A percentile compares a stretch with the other conserved stretches of the same genome.
phyloP scores from a whole-genome alignment of 2,888 invertebrate species.

The Heliconius sara region DNA sequence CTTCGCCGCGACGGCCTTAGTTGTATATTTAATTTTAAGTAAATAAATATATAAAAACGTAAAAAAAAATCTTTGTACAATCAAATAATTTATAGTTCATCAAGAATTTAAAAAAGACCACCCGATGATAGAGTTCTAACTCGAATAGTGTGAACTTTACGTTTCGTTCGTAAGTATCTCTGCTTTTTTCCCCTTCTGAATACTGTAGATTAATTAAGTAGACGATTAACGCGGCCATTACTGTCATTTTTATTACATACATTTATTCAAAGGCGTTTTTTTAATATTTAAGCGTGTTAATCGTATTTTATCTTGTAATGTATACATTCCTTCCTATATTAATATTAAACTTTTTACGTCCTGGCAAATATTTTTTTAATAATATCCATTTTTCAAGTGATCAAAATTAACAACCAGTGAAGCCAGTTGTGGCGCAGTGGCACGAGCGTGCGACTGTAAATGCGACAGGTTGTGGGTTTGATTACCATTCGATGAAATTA shows the following conservation, averaged over 20 bases:
- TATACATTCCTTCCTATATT: not conserved
- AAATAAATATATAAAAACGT: not conserved
- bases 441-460: no score
- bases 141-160: conserved; percentile 3
- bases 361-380: not conserved
- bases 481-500: no score
- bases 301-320: conserved; percentile 10
- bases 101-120: not conserved
- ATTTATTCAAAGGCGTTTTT: conserved; percentile 59
- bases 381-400: not conserved
- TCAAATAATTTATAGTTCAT: not conserved
- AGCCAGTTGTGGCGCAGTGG: no score
- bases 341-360: conserved; percentile 3
- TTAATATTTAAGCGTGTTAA: conserved; percentile 17
- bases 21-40: no score
- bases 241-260: conserved; percentile 68
- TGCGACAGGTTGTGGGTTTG: no score
- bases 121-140: not conserved
- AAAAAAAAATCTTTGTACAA: not conserved
- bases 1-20: no score
- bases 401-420: not conserved
- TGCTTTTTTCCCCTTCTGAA: conserved; percentile 28
- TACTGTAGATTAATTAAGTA: conserved; percentile 61
- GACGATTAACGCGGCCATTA: conserved; percentile 61
- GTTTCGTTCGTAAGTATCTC: not conserved